A percentile compares a stretch with the other conserved stretches of the same genome.
Evolutionary conservation across 2,113 vertebrate species (phyloP).

Genomic region (Cheilinus undulatus): DNA sequence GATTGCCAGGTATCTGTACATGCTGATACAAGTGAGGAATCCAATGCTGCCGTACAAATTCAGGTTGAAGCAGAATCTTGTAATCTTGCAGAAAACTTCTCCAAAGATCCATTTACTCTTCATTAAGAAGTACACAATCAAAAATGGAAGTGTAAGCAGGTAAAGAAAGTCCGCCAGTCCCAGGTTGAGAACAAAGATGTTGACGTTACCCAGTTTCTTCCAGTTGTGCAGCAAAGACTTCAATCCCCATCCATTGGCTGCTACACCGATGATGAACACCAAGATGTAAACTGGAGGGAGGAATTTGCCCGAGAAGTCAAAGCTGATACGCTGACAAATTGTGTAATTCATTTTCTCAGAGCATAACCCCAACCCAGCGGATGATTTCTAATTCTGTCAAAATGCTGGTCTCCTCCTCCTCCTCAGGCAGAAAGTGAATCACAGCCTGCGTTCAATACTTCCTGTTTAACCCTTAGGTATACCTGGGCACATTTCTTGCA

Average conservation of each 20-base stretch:
- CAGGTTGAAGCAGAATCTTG: conserved; percentile 84
- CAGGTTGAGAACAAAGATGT: conserved; percentile 83
- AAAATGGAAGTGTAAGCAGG: conserved; percentile 84
- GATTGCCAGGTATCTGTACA: conserved; percentile 88
- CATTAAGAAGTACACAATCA: conserved; percentile 79
- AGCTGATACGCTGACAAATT: background rate
- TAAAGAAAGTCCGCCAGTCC: conserved; percentile 86
- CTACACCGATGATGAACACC: conserved; percentile 82
- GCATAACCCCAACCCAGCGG: too few species aligned
- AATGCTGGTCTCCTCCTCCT: too few species aligned
- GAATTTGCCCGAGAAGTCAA: conserved; percentile 70
- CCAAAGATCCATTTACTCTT: conserved; percentile 82
- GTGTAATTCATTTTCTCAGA: conserved; percentile 18
- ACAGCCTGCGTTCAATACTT: too few species aligned
- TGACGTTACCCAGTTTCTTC: conserved; percentile 62
- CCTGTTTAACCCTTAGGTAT: too few species aligned
- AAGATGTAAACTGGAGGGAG: conserved; percentile 80
- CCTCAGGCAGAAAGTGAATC: too few species aligned
- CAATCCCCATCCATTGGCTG: conserved; percentile 78
- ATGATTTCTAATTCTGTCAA: too few species aligned
- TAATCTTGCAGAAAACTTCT: conserved; percentile 80
- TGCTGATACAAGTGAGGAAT: conserved; percentile 88
- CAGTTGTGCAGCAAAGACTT: conserved; percentile 65
- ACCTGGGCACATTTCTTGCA: too few species aligned
- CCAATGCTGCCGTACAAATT: conserved; percentile 89